These are phyloP conservation scores for Neosilurus mollespiculum DNA, from an alignment of 2,797 vertebrate species.

Conservation along the genomic window DNA sequence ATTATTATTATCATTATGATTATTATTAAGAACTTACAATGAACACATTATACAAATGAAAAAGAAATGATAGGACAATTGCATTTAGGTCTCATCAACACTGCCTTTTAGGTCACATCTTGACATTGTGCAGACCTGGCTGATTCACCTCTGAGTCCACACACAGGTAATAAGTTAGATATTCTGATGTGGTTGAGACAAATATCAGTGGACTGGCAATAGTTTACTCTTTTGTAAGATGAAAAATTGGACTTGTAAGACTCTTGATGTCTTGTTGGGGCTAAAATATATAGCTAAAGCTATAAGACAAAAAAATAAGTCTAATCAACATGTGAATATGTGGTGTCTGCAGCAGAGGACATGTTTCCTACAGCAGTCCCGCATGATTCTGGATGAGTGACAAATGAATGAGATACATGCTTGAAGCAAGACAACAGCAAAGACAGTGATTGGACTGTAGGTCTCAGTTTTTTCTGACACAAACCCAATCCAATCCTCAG, in stretches of 20 bases:
- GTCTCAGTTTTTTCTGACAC: constrained; percentile 30
- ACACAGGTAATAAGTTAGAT: no score
- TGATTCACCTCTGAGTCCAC: not conserved
- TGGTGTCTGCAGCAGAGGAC: not conserved
- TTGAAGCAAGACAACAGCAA: not conserved
- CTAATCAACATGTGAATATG: not conserved
- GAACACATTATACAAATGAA: not conserved
- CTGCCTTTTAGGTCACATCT: not conserved
- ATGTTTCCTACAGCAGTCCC: not conserved
- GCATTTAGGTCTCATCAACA: no score
- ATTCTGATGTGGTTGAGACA: not conserved
- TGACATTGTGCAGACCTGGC: not conserved
- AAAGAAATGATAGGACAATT: not conserved
- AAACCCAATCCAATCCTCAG: constrained; percentile 7
- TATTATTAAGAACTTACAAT: not conserved
- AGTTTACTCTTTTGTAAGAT: not conserved
- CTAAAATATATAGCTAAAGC: no score
- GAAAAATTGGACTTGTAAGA: not conserved
- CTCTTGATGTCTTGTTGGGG: not conserved
- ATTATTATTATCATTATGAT: no score
- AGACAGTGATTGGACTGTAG: constrained; percentile 30
- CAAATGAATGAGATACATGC: not conserved
- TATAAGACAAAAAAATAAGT: not conserved
- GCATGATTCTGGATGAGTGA: not conserved
- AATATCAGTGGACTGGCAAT: not conserved